These are phyloP conservation scores for Lagorchestes hirsutus DNA, from an alignment of 2,797 vertebrate species.

Conservation along the genomic window DNA sequence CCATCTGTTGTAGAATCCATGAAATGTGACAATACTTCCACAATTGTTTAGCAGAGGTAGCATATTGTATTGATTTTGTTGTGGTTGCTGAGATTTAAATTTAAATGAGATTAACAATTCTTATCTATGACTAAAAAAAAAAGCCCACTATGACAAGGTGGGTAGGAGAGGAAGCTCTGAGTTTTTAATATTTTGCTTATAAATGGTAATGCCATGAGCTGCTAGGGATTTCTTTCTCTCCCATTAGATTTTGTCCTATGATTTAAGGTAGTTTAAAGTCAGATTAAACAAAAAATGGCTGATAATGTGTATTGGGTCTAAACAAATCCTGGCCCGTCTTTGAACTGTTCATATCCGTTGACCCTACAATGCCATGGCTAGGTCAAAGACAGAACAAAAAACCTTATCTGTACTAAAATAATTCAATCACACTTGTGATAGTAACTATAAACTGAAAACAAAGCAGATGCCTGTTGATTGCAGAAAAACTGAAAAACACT, in stretches of 20 bases:
- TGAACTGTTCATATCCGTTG: neutral
- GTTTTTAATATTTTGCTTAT: slow-evolving; percentile 45
- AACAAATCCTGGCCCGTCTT: neutral
- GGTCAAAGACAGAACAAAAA: neutral
- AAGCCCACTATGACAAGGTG: slow-evolving; percentile 29
- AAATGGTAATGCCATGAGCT: neutral
- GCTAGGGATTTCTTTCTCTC: neutral
- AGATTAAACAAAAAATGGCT: neutral
- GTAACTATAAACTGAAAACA: neutral
- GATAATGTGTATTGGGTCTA: neutral
- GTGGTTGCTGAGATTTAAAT: slow-evolving; percentile 71
- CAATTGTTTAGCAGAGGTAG: slow-evolving; percentile 77
- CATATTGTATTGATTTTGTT: slow-evolving; percentile 72
- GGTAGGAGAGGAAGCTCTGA: slow-evolving; percentile 43
- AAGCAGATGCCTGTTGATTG: neutral
- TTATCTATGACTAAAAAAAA: slow-evolving; percentile 54
- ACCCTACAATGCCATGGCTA: neutral
- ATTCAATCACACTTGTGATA: neutral
- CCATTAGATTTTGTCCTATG: neutral
- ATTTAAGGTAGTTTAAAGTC: neutral
- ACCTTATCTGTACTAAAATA: neutral
- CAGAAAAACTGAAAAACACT: neutral
- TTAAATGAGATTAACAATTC: slow-evolving; percentile 63
- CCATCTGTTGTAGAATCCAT: slow-evolving; percentile 80
- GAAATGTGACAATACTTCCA: slow-evolving; percentile 80